phyloP scores from a whole-genome alignment of 2,888 invertebrate species.

The Galerucella pusilla region DNA sequence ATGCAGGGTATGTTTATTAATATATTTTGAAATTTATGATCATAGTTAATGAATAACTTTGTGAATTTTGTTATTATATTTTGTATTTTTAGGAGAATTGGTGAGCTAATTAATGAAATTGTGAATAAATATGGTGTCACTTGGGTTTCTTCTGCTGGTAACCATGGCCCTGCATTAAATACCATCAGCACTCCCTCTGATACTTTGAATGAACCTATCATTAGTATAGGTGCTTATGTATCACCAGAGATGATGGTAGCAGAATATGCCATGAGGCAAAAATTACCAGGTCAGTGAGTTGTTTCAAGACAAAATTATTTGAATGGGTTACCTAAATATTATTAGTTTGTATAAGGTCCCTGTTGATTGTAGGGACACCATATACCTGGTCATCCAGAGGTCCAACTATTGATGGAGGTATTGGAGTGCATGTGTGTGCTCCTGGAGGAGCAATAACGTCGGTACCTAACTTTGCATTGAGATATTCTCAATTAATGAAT shows the following conservation, averaged over 20 bases:
- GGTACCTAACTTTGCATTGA: slow-evolving; percentile 90
- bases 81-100: slow-evolving; percentile 75
- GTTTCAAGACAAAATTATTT: not conserved
- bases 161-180: slow-evolving; percentile 92
- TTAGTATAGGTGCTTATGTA: slow-evolving; percentile 96
- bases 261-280: slow-evolving; percentile 90
- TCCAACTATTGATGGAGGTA: slow-evolving; percentile 88
- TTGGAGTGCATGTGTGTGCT: slow-evolving; percentile 90
- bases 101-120: slow-evolving; percentile 85
- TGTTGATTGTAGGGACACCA: slow-evolving; percentile 72
- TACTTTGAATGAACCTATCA: slow-evolving; percentile 83
- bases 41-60: not conserved
- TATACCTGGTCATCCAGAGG: slow-evolving; percentile 94
- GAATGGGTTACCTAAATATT: not conserved
- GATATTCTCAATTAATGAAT: slow-evolving; percentile 91
- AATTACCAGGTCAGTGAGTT: slow-evolving; percentile 68
- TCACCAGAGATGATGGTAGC: slow-evolving; percentile 98
- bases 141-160: slow-evolving; percentile 95
- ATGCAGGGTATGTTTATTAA: slow-evolving; percentile 75
- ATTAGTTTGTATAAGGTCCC: too few relatives aligned
- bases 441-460: slow-evolving; percentile 95
- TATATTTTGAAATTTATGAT: not conserved
- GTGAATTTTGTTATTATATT: not conserved
- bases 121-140: slow-evolving; percentile 92
- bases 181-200: slow-evolving; percentile 92